A percentile compares a stretch with the other conserved stretches of the same genome.
Conservation (phyloP, 2,888 invertebrate species). For the Ornithoptera priamus region DNA sequence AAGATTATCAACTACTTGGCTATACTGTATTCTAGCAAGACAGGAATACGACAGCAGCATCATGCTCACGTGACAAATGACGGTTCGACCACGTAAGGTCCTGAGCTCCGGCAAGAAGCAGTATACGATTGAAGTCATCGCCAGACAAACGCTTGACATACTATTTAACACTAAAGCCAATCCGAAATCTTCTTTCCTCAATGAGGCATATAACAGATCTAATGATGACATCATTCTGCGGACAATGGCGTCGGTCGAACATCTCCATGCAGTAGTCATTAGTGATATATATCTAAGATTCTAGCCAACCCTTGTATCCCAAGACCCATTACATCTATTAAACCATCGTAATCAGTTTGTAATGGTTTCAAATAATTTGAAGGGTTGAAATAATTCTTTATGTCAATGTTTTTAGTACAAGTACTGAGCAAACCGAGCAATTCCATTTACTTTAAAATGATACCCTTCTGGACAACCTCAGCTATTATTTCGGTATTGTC, state of each 20-base stretch:
- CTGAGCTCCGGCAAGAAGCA: slow-evolving; percentile 82
- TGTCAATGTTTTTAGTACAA: slow-evolving; percentile 55
- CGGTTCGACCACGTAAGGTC: slow-evolving; percentile 86
- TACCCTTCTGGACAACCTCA: slow-evolving; percentile 75
- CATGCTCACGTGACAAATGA: slow-evolving; percentile 85
- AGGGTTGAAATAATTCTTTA: slow-evolving; percentile 53
- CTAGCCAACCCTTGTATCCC: slow-evolving; percentile 49
- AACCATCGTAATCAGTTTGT: slow-evolving; percentile 38
- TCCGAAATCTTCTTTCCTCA: slow-evolving; percentile 52
- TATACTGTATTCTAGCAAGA: slow-evolving; percentile 79
- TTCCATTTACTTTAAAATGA: slow-evolving; percentile 56
- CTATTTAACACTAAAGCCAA: slow-evolving; percentile 69
- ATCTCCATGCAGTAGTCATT: slow-evolving; percentile 67
- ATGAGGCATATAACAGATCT: slow-evolving; percentile 62
- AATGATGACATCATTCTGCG: slow-evolving; percentile 43
- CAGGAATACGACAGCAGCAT: slow-evolving; percentile 83
- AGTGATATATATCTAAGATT: slow-evolving; percentile 42
- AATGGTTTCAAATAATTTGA: slow-evolving; percentile 57
- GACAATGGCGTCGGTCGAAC: slow-evolving; percentile 59
- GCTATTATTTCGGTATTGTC: slow-evolving; percentile 47
- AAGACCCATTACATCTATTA: slow-evolving; percentile 61
- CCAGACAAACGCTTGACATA: slow-evolving; percentile 83
- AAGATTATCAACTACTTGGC: slow-evolving; percentile 52
- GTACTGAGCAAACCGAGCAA: slow-evolving; percentile 44
- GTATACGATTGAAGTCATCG: slow-evolving; percentile 84